These are phyloP conservation scores for Reticulitermes speratus DNA, from an alignment of 1,140 invertebrate species.

Conservation along the genomic window DNA sequence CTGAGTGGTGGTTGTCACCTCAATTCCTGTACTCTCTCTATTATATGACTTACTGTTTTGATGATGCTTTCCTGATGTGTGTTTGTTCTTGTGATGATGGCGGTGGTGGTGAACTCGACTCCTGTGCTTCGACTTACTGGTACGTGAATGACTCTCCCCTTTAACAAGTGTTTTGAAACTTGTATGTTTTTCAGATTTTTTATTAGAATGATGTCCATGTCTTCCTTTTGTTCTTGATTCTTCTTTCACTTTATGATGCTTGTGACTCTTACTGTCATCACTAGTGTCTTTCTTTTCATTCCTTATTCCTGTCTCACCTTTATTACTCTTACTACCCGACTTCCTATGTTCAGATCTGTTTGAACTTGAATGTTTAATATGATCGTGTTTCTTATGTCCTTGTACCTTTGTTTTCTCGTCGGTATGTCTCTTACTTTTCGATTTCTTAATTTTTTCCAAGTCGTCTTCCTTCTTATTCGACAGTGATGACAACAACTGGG, in stretches of 20 bases:
- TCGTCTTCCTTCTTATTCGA: not conserved
- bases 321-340: slow-evolving; percentile 29
- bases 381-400: slow-evolving; percentile 29
- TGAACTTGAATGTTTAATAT: slow-evolving; percentile 23
- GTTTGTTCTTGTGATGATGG: not conserved
- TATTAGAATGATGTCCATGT: not conserved
- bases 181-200: not conserved
- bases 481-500: not conserved
- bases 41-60: not conserved
- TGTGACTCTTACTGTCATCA: not conserved
- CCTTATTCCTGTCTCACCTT: slow-evolving; percentile 34
- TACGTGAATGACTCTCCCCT: not conserved
- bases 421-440: not conserved
- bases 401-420: slow-evolving; percentile 24
- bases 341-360: slow-evolving; percentile 8
- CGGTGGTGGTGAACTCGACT: not conserved
- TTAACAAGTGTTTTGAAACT: not conserved
- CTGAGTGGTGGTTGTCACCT: too few species aligned
- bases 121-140: not conserved
- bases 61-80: not conserved
- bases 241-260: not conserved
- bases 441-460: not conserved
- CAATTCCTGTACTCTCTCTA: not conserved
- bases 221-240: not conserved
- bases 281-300: not conserved